A percentile compares a stretch with the other conserved stretches of the same genome.
Conservation (phyloP, 2,113 vertebrate genomes). For the Saimiri boliviensis region DNA sequence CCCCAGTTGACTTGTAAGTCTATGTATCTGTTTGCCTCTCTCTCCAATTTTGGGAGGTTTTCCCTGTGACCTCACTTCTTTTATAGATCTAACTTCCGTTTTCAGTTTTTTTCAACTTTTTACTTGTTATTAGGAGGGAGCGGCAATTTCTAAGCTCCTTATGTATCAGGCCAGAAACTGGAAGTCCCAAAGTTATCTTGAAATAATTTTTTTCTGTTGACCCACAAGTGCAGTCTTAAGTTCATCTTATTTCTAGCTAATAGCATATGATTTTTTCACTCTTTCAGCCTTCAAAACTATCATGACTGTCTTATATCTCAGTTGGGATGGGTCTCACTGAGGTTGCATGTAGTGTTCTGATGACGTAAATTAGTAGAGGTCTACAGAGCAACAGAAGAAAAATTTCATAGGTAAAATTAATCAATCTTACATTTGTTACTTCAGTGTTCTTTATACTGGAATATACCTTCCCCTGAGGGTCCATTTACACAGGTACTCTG, state of each 20-base stretch:
- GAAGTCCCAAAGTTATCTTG: not conserved
- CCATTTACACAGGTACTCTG: constrained; percentile 23
- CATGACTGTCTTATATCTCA: not conserved
- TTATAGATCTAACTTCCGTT: not conserved
- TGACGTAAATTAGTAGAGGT: constrained; percentile 43
- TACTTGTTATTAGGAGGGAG: not conserved
- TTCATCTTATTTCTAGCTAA: constrained; percentile 39
- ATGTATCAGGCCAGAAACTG: not conserved
- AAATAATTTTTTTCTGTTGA: not conserved
- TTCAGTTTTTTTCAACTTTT: not conserved
- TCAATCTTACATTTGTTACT: not conserved
- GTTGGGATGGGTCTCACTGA: not conserved
- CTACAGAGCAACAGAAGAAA: constrained; percentile 39
- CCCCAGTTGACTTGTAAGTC: not conserved
- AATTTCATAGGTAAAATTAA: constrained; percentile 54
- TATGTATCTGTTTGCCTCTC: not conserved
- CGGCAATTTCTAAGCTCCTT: not conserved
- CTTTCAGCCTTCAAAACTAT: constrained; percentile 38
- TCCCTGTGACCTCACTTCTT: not conserved
- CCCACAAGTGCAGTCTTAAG: not conserved
- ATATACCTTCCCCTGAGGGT: not conserved
- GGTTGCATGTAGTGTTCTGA: not conserved
- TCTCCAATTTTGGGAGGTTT: not conserved
- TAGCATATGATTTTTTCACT: constrained; percentile 9
- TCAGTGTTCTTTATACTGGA: not conserved